phyloP scores from a whole-genome alignment of 2,113 vertebrate species.

The Ctenomys sociabilis region DNA sequence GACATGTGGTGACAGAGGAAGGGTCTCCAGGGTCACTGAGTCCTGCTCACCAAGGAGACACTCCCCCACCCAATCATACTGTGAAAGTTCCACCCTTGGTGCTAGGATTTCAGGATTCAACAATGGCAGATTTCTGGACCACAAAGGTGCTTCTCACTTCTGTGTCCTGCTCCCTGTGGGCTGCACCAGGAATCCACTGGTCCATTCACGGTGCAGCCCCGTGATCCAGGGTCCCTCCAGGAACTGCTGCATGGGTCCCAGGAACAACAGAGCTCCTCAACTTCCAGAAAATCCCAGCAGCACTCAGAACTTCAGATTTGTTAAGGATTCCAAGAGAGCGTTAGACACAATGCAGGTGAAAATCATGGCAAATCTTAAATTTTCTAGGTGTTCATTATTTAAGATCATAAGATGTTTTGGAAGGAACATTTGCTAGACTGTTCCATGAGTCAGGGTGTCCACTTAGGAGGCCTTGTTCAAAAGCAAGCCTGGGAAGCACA shows the following conservation, averaged over 20 bases:
- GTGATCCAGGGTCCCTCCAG: neutral
- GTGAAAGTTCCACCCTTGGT: no score
- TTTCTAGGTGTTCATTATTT: neutral
- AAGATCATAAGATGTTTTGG: neutral
- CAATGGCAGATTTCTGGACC: neutral
- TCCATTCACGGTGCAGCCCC: rapidly evolving
- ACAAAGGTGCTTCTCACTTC: neutral
- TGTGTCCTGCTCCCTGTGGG: neutral
- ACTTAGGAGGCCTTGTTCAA: neutral
- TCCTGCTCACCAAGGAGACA: neutral
- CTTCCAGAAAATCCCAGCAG: neutral
- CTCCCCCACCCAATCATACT: neutral
- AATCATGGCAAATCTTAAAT: neutral
- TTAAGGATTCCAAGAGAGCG: neutral
- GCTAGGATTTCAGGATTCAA: no score
- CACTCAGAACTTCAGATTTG: neutral
- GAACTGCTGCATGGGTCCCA: neutral
- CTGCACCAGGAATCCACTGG: neutral
- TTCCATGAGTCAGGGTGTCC: neutral
- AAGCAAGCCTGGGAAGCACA: neutral
- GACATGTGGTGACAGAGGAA: neutral
- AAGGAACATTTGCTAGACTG: neutral
- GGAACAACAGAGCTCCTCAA: neutral
- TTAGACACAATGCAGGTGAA: neutral
- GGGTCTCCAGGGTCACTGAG: no score